Evolutionary conservation across 2,888 invertebrate genomes (phyloP), one percentile per base, ranked within the genome.

Genomic region (Zygothrica quintamaculata): DNA sequence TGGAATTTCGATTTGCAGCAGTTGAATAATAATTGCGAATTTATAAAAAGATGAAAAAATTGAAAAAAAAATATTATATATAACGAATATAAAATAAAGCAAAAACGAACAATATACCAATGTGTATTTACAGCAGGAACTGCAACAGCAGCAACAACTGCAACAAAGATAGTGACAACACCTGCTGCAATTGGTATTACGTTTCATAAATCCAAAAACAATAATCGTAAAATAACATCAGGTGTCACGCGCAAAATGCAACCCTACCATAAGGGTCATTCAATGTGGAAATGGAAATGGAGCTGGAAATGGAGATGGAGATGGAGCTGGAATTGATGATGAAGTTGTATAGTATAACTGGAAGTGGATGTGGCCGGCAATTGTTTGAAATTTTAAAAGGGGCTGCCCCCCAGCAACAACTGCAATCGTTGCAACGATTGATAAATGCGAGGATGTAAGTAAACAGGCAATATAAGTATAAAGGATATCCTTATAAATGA

Each of bases 181-280:
- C 60, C 71, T 76, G 62, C 77, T 74, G 77, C 72, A 77, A 72
- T 62, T 77, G 84, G 79, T 84, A 81, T 81, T 76, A 82, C 76
- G 68, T 77, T 84, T 73, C 81, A 84, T 84, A 80, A 84, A 87
- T 81, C 84, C 84, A 75, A 87, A 81, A 81, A 87, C 87, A 81
- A 81, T 81, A 81, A 81, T 84, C 87, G 60, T 81, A 87, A 84
- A 81, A 87, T 81, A 81, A 84, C 82, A 84, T 81, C 81, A 84
- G 78, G 87, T 81, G 81, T 84, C 82, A 87, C 87, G 85, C 85
- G 76, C 85, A 74, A 58, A 66, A 22, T 5, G 18, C 3, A 22
- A 22, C 18, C 18, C 18, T 2, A 5, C 18, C 18, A 5, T 22
- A 22, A n/a, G 18, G 18, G 18, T 22, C 18, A 22, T 5, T 22